Evolutionary conservation across 2,888 invertebrate genomes (phyloP).

Genomic region (Autographa pulchrina): DNA sequence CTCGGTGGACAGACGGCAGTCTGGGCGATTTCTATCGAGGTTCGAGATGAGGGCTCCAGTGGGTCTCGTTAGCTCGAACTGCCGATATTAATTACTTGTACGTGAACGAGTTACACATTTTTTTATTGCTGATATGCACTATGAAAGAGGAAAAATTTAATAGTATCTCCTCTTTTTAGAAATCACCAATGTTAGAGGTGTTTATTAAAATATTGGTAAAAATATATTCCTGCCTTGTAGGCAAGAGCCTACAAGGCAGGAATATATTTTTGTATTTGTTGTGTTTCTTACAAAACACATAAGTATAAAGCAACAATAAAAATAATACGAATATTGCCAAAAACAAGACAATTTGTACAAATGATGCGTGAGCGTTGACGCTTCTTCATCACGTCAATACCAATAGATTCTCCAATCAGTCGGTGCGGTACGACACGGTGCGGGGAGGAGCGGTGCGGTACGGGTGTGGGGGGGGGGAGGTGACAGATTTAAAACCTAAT

Average conservation of each 20-base stretch:
- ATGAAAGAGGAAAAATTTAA: too few relatives aligned
- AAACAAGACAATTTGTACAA: not conserved
- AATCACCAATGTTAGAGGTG: too few relatives aligned
- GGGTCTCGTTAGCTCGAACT: not conserved
- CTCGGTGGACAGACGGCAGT: not conserved
- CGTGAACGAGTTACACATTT: not conserved
- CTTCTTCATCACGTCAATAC: not conserved
- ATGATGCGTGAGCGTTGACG: not conserved
- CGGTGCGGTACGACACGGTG: conserved; percentile 7
- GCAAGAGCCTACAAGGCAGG: too few relatives aligned
- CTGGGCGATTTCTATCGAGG: not conserved
- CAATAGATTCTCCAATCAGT: conserved; percentile 34
- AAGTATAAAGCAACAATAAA: not conserved
- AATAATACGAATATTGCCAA: not conserved
- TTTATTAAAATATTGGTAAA: too few relatives aligned
- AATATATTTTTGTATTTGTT: too few relatives aligned
- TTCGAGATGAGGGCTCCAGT: not conserved
- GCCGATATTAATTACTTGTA: conserved; percentile 1
- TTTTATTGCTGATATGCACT: not conserved
- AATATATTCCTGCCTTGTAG: too few relatives aligned
- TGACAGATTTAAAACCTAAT: conserved; percentile 55
- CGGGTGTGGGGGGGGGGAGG: not conserved
- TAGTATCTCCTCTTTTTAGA: too few relatives aligned
- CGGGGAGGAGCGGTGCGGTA: not conserved
- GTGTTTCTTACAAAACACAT: not conserved